Conservation (phyloP, 1,140 invertebrate species). For the Sinonovacula constricta region DNA sequence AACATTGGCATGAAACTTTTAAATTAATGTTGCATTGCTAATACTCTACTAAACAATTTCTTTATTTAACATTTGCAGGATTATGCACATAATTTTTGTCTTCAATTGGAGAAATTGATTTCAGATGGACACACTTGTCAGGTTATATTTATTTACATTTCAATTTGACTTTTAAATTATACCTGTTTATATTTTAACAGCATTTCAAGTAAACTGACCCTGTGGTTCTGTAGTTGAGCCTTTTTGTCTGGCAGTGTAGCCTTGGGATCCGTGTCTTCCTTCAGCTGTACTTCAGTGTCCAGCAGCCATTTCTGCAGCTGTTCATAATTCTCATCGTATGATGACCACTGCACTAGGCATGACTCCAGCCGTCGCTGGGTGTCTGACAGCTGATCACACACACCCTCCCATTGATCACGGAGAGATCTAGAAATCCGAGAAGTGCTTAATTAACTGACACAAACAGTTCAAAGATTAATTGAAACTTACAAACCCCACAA, state of each 20-base stretch:
- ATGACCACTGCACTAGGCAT: constrained; percentile 84
- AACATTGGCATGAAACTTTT: too few relatives aligned
- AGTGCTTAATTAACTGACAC: not conserved
- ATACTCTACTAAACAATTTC: too few relatives aligned
- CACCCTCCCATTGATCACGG: constrained; percentile 86
- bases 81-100: too few relatives aligned
- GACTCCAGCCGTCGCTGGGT: constrained; percentile 91
- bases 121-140: too few relatives aligned
- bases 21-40: too few relatives aligned
- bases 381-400: constrained; percentile 89
- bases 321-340: constrained; percentile 81
- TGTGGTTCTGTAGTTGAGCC: constrained; percentile 95
- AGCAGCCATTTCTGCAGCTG: constrained; percentile 95
- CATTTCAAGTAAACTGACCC: constrained; percentile 83
- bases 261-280: constrained; percentile 93
- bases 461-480: too few relatives aligned
- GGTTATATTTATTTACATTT: too few relatives aligned
- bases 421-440: constrained; percentile 82
- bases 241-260: constrained; percentile 95
- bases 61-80: too few relatives aligned
- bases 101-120: too few relatives aligned
- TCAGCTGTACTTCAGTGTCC: constrained; percentile 94
- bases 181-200: too few relatives aligned
- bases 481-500: too few relatives aligned
- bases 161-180: too few relatives aligned